Conservation (phyloP, 2,113 vertebrate genomes). For the Cichladusa arquata region DNA sequence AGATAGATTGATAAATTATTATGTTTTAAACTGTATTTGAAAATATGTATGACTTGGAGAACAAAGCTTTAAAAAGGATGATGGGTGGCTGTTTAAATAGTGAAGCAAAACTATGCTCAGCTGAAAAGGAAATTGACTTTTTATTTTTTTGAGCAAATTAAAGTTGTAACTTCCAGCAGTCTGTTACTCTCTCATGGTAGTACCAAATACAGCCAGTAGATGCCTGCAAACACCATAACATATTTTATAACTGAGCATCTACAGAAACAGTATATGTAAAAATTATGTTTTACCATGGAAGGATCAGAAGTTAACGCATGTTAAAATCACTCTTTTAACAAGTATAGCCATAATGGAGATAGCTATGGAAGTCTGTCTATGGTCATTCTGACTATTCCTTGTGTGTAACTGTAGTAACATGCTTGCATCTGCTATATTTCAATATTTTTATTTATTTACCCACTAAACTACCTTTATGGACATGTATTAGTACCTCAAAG, state of each 20-base stretch:
- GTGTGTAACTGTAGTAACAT: not conserved
- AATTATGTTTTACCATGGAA: not conserved
- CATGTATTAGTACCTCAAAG: not conserved
- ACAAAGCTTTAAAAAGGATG: not conserved
- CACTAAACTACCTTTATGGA: not conserved
- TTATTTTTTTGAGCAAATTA: not conserved
- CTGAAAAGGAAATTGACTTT: not conserved
- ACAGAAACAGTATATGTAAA: not conserved
- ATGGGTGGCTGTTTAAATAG: not conserved
- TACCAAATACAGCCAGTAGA: slow-evolving; percentile 78
- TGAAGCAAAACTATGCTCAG: not conserved
- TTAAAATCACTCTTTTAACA: not conserved
- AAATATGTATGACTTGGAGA: not conserved
- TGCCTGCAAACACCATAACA: slow-evolving; percentile 82
- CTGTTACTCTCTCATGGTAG: slow-evolving; percentile 36
- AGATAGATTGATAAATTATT: not conserved
- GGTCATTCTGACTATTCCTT: not conserved
- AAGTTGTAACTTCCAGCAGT: not conserved
- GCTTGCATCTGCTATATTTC: not conserved
- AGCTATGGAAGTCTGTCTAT: not conserved
- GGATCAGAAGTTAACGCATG: not conserved
- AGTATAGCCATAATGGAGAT: not conserved
- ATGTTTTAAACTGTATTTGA: not conserved
- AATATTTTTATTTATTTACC: not conserved
- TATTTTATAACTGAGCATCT: not conserved